Evolutionary conservation across 2,797 vertebrate genomes (phyloP), one percentile per base, ranked within the genome.

Genomic region (Halcyon leucocephala): DNA sequence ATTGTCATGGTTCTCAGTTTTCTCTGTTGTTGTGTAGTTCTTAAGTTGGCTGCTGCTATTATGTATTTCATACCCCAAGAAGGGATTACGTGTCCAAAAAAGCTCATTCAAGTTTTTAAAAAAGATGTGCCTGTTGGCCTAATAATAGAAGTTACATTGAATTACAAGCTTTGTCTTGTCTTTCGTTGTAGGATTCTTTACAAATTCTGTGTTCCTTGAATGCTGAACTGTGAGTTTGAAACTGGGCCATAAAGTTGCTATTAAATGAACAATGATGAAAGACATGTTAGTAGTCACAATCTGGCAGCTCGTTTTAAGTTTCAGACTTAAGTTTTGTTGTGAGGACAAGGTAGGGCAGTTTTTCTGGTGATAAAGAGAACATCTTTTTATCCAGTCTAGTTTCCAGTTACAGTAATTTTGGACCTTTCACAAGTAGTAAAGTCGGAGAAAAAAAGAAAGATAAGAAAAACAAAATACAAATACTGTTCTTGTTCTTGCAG

Each of bases 251-350:
- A 33, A 90, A 72, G 29, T 25, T 89, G 65, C 62, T 77, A 10
- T 80, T 84, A 86, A 94, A 86, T 80, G 33, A 20, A 48, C 17
- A 48, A 16, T 33, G 35, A 69, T 62, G 39, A 86, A 86, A 82
- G 58, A 22, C 21, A 19, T 14, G 4, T 66, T 89, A 77, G n/a
- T 49, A 66, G 73, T 72, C 67, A 73, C 46, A 80, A 87, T 73
- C n/a, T 86, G 33, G 61, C 31, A 74, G 61, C 51, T 93, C 48
- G 24, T 83, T 90, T 91, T 85, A 85, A 57, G 37, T 87, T 94
- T 80, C 82, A 82, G 51, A 41, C 49, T 89, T 64, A 51, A 67
- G 31, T 74, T 93, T 61, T 64, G 14, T 55, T 76, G 77, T 67
- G 37, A 82, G 35, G 57, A 86, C 22, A 52, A 78, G 35, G 74